Evolutionary conservation across 2,113 vertebrate genomes (phyloP), one percentile per base, ranked within the genome.

Genomic region (Protobothrops flavoviridis): DNA sequence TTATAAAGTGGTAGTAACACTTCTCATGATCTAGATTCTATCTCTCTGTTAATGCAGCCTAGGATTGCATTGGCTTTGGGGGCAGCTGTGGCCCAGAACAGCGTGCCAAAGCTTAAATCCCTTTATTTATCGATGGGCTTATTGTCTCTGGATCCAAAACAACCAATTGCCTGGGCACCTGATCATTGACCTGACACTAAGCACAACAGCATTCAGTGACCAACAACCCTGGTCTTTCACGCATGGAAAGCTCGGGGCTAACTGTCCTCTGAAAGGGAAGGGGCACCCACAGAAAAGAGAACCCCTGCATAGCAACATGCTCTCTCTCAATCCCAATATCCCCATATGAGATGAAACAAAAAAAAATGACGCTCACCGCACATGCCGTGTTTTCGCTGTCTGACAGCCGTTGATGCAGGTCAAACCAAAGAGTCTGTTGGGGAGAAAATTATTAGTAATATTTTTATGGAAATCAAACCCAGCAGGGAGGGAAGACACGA

Each of bases 331-430:
- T 3, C 69, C 33, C 69, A 17, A 39, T 3, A 39, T 20, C 33
- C 17, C 33, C 69, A 39, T 39, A 39, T 69, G 61, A n/a, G 61
- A n/a, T 69, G 26, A 50, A 50, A 50, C 48, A 59, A 57, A 74
- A 61, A 59, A 74, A 7, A 56, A 4, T 29, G 33, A 56, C 96
- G 97, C 99, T 99, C 97, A 99, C 99, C 96, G 98, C 97, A 94
- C 98, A 98, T 74, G 98, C 96, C 0, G 98, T 97, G 96, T 98
- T 98, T 95, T 99, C 99, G 20, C 98, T 98, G 95, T 99, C 99
- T 0, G 98, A 98, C 96, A 99, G 98, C 96, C 98, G 98, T 98
- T 99, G 99, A 96, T 99, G 99, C 97, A 99, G 98, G 97, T 99
- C 99, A 95, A 99, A 98, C 98, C 98, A 99, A 92, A 99, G 98